These are phyloP conservation scores for Erpobdella octoculata DNA, from an alignment of 2,888 invertebrate genomes.

Conservation along the genomic window DNA sequence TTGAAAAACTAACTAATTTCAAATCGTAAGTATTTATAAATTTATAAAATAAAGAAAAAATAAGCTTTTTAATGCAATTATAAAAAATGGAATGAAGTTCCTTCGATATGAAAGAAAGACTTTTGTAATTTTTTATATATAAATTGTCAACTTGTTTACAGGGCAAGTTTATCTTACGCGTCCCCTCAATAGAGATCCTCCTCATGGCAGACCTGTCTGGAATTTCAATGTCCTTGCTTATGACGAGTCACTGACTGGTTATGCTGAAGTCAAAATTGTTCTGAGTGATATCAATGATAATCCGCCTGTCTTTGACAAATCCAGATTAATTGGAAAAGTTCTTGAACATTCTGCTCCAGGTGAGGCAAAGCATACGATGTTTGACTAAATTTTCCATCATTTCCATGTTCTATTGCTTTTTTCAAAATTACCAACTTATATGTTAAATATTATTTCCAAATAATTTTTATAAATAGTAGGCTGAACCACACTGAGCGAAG, in stretches of 20 bases:
- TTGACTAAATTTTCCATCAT: neutral
- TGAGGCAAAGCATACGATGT: constrained; percentile 38
- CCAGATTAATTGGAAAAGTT: constrained; percentile 59
- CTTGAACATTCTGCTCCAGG: constrained; percentile 88
- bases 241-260: constrained; percentile 67
- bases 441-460: neutral
- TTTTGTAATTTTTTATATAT: too few species aligned
- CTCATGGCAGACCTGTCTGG: constrained; percentile 37
- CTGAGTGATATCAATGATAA: constrained; percentile 96
- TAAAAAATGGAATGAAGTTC: too few species aligned
- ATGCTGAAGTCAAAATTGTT: constrained; percentile 92
- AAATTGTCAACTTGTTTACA: too few species aligned
- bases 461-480: neutral
- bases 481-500: too few species aligned
- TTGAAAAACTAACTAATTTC: neutral
- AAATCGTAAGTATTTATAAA: neutral
- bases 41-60: neutral
- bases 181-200: constrained; percentile 64
- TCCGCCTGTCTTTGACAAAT: constrained; percentile 69
- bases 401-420: neutral
- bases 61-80: too few species aligned
- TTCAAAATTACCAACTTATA: neutral
- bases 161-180: constrained; percentile 96
- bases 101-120: too few species aligned
- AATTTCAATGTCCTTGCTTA: constrained; percentile 46